phyloP scores from a whole-genome alignment of 2,797 vertebrate species.

The Odontamblyopus rebecca region DNA sequence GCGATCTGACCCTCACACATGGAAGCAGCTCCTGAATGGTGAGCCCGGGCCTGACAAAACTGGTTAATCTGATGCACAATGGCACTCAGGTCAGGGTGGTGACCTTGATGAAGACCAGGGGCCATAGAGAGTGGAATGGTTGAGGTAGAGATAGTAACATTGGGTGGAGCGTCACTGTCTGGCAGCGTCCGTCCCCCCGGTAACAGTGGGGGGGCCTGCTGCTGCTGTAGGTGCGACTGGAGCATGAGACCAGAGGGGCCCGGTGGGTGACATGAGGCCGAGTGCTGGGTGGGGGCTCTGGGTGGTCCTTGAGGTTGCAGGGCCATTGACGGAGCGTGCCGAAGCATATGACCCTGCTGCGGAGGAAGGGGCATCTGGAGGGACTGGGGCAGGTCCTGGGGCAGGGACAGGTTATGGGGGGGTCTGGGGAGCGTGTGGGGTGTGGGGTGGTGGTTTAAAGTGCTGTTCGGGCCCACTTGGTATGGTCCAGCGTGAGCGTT shows the following conservation, averaged over 20 bases:
- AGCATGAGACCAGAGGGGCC: conserved; percentile 82
- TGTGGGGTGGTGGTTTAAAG: conserved; percentile 93
- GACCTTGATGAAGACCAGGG: conserved; percentile 90
- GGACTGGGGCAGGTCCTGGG: conserved; percentile 82
- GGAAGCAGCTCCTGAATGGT: conserved; percentile 89
- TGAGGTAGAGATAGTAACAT: conserved; percentile 99
- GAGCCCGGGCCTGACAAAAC: conserved; percentile 96
- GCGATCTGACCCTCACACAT: conserved; percentile 99
- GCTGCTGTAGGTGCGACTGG: conserved; percentile 87
- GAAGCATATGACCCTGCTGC: conserved; percentile 80
- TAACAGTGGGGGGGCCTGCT: conserved; percentile 81
- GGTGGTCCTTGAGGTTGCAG: conserved; percentile 76
- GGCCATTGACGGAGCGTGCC: conserved; percentile 85
- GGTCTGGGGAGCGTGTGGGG: conserved; percentile 69
- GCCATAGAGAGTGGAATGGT: conserved; percentile 99
- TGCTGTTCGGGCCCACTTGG: conserved; percentile 90
- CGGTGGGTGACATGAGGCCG: conserved; percentile 81
- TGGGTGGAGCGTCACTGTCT: conserved; percentile 93
- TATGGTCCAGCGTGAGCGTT: conserved; percentile 87
- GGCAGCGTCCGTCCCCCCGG: conserved; percentile 90
- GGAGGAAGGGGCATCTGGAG: conserved; percentile 81
- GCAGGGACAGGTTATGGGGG: conserved; percentile 82
- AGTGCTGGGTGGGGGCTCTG: conserved; percentile 74
- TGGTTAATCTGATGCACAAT: conserved; percentile 99
- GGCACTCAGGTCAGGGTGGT: conserved; percentile 93